A percentile compares a stretch with the other conserved stretches of the same genome.
Evolutionary conservation across 2,113 vertebrate species (phyloP).

Genomic region (Elaphurus davidianus): DNA sequence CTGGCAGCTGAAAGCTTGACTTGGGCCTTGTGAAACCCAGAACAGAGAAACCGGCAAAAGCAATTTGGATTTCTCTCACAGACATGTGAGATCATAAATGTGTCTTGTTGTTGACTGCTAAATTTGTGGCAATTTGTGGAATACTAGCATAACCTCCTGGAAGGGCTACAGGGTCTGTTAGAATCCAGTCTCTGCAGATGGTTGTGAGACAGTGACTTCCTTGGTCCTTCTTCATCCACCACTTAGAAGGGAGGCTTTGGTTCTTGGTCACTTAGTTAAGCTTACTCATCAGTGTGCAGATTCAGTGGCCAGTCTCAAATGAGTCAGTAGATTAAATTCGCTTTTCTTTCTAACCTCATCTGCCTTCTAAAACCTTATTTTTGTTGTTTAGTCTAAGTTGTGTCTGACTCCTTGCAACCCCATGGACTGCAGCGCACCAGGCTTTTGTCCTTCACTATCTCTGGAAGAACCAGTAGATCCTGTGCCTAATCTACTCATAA

Average conservation of each 20-base stretch:
- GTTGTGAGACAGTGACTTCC: background rate
- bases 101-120: background rate
- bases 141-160: background rate
- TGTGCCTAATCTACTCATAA: background rate
- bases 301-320: background rate
- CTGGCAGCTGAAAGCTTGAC: background rate
- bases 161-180: background rate
- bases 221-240: background rate
- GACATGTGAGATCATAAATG: background rate
- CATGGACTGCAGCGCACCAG: background rate
- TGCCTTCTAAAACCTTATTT: background rate
- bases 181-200: background rate
- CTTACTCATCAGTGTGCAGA: background rate
- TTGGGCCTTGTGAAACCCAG: background rate
- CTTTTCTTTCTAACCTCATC: background rate
- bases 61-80: background rate
- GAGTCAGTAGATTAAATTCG: background rate
- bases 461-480: background rate
- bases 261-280: background rate
- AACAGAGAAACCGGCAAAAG: background rate
- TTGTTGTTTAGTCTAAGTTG: background rate
- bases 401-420: background rate
- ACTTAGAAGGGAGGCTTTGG: background rate
- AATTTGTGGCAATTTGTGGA: background rate
- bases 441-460: background rate